These are phyloP conservation scores for Macrosteles quadrilineatus DNA, from an alignment of 1,140 invertebrate species.

Conservation along the genomic window DNA sequence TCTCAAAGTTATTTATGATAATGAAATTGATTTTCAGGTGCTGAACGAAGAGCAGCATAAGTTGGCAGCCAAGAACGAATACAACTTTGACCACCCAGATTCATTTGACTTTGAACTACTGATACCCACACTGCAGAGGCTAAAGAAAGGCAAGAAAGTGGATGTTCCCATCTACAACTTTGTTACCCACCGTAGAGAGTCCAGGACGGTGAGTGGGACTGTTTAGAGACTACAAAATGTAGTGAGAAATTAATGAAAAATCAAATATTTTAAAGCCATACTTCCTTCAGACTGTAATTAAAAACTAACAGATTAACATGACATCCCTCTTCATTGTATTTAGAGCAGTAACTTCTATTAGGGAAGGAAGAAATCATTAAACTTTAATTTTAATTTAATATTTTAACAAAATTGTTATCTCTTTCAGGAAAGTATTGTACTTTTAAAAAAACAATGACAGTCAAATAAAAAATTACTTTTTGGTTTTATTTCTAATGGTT, in stretches of 20 bases:
- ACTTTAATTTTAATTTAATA: slow-evolving; percentile 23
- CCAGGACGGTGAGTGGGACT: slow-evolving; percentile 66
- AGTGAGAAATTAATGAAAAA: neutral
- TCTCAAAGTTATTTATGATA: too few relatives aligned
- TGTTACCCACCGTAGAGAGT: slow-evolving; percentile 90
- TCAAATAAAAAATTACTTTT: too few relatives aligned
- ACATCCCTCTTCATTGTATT: too few relatives aligned
- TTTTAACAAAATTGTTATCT: too few relatives aligned
- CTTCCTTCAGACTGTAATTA: slow-evolving; percentile 52
- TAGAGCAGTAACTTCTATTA: too few relatives aligned
- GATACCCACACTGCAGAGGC: slow-evolving; percentile 76
- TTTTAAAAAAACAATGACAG: too few relatives aligned
- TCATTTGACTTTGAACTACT: slow-evolving; percentile 98
- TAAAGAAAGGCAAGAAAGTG: slow-evolving; percentile 95
- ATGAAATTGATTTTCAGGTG: slow-evolving; percentile 72
- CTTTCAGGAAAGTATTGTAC: too few relatives aligned
- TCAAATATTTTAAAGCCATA: slow-evolving; percentile 20
- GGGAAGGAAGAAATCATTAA: too few relatives aligned
- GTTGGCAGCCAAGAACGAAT: slow-evolving; percentile 83
- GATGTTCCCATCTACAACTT: slow-evolving; percentile 99
- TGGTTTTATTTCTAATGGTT: too few relatives aligned
- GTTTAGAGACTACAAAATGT: neutral
- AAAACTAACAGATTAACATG: neutral
- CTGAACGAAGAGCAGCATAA: slow-evolving; percentile 92
- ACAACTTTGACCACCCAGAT: slow-evolving; percentile 99